Evolutionary conservation across 2,797 vertebrate species (phyloP).

Genomic region (Knipowitschia caucasica): DNA sequence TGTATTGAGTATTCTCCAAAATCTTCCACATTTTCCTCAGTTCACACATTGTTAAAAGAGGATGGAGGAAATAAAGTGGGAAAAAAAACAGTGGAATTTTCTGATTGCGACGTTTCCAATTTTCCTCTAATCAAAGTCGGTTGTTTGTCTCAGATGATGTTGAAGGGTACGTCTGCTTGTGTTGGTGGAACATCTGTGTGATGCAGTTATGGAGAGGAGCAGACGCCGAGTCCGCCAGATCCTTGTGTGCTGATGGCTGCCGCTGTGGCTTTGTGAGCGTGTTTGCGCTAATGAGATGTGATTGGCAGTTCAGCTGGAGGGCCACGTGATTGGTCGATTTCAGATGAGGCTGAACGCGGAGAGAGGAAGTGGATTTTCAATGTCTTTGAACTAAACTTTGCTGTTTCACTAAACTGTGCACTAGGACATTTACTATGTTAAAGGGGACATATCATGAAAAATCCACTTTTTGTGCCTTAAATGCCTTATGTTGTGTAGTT

Average conservation of each 20-base stretch:
- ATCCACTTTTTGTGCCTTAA: too few relatives aligned
- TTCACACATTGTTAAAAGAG: neutral
- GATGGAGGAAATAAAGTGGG: too few relatives aligned
- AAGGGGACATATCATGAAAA: too few relatives aligned
- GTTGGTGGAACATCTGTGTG: conserved; percentile 4
- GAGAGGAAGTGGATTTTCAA: too few relatives aligned
- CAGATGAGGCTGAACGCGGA: neutral
- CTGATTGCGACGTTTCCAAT: neutral
- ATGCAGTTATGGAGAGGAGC: conserved; percentile 4
- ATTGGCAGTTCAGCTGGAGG: conserved; percentile 3
- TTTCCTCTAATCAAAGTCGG: neutral
- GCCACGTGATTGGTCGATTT: neutral
- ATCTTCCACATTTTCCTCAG: neutral
- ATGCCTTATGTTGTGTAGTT: too few relatives aligned
- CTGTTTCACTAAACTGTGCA: too few relatives aligned
- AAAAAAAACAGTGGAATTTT: neutral
- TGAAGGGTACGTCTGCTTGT: neutral
- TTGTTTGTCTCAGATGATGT: neutral
- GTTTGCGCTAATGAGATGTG: conserved; percentile 3
- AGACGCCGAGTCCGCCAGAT: conserved; percentile 1
- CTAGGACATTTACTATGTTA: too few relatives aligned
- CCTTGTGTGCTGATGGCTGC: neutral
- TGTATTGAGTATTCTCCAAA: too few relatives aligned
- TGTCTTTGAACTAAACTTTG: too few relatives aligned
- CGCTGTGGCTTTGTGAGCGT: neutral